Evolutionary conservation across 2,797 vertebrate species (phyloP).

Genomic region (Macropodus opercularis): DNA sequence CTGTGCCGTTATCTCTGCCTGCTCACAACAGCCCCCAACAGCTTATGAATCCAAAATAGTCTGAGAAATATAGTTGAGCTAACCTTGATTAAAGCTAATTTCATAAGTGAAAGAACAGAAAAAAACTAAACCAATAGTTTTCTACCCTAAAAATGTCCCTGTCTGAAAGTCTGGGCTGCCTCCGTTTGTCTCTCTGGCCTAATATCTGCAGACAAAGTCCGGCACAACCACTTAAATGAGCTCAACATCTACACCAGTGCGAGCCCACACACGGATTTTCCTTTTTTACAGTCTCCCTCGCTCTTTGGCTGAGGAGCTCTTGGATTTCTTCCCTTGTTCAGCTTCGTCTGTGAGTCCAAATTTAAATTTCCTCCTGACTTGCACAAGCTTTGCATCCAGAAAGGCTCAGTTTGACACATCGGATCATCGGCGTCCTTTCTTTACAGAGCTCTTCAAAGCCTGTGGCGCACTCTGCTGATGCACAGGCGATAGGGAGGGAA

Average conservation of each 20-base stretch:
- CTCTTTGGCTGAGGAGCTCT: slow-evolving; percentile 17
- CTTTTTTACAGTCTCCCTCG: neutral
- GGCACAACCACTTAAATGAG: slow-evolving; percentile 31
- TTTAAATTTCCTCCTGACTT: slow-evolving; percentile 17
- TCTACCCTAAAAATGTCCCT: neutral
- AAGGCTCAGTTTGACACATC: neutral
- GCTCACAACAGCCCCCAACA: too few relatives aligned
- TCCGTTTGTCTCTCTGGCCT: neutral
- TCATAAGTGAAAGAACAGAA: too few relatives aligned
- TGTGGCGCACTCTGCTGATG: neutral
- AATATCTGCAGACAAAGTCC: slow-evolving; percentile 11
- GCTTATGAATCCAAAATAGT: too few relatives aligned
- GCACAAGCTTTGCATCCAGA: slow-evolving; percentile 25
- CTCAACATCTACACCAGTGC: slow-evolving; percentile 29
- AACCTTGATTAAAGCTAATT: too few relatives aligned
- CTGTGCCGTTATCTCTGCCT: neutral
- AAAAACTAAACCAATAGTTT: too few relatives aligned
- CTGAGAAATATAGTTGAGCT: too few relatives aligned
- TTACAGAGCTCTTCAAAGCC: neutral
- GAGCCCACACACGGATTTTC: slow-evolving; percentile 9
- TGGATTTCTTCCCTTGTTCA: slow-evolving; percentile 17
- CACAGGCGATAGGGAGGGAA: neutral
- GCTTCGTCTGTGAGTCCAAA: too few relatives aligned
- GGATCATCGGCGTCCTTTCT: neutral
- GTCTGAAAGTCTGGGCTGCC: neutral